Evolutionary conservation across 2,888 invertebrate species (phyloP).

Genomic region (Corbicula japonica): DNA sequence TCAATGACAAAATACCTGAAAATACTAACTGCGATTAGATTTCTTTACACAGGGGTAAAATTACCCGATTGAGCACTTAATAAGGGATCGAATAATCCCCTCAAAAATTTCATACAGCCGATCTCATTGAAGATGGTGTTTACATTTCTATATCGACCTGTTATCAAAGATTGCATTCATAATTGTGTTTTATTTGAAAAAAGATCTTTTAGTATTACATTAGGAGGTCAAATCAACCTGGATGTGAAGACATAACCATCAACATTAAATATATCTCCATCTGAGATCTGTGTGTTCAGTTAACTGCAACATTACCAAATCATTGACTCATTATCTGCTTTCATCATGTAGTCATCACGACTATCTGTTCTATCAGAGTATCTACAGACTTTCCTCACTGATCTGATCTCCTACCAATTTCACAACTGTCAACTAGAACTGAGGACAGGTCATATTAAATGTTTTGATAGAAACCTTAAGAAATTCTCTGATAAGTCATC

Average conservation of each 20-base stretch:
- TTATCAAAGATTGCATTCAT: slow-evolving; percentile 26
- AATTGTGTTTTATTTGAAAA: slow-evolving; percentile 14
- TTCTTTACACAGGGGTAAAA: slow-evolving; percentile 49
- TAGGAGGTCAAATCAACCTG: not conserved
- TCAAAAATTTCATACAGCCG: slow-evolving; percentile 16
- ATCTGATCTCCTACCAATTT: no score
- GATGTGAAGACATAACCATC: slow-evolving; percentile 10
- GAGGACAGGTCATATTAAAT: no score
- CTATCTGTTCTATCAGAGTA: no score
- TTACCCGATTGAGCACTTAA: slow-evolving; percentile 38
- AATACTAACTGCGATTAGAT: slow-evolving; percentile 36
- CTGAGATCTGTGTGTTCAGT: no score
- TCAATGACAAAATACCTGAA: slow-evolving; percentile 39
- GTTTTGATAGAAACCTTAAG: no score
- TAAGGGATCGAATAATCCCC: slow-evolving; percentile 37
- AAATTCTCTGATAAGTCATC: no score
- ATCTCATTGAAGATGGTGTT: slow-evolving; percentile 15
- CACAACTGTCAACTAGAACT: no score
- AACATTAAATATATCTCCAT: no score
- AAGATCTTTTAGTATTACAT: slow-evolving; percentile 5
- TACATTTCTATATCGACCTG: slow-evolving; percentile 19
- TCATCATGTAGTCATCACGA: no score
- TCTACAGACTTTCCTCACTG: no score
- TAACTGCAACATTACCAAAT: no score
- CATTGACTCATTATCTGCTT: no score